Conservation (phyloP, 2,888 invertebrate species). For the Anthrax anthrax region DNA sequence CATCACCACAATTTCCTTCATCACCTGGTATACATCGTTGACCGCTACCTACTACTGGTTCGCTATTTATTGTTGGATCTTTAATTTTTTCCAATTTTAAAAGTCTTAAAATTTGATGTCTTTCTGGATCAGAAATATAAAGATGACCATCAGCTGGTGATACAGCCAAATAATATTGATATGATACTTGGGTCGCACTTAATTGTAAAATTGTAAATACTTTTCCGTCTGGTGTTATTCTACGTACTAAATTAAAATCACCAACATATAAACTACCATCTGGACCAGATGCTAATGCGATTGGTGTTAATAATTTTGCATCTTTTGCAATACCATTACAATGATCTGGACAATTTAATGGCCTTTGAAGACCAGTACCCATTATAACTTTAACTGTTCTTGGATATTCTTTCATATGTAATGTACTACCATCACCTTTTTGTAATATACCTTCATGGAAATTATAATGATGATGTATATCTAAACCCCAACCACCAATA, state of each 20-base stretch:
- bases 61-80: conserved; percentile 71
- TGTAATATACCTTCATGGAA: conserved; percentile 96
- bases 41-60: conserved; percentile 78
- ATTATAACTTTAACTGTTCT: conserved; percentile 81
- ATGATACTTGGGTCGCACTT: conserved; percentile 88
- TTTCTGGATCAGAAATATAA: conserved; percentile 91
- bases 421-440: conserved; percentile 90
- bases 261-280: conserved; percentile 96
- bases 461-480: conserved; percentile 97
- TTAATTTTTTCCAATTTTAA: conserved; percentile 63
- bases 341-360: conserved; percentile 72
- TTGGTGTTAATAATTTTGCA: conserved; percentile 78
- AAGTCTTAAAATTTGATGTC: conserved; percentile 73
- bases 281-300: conserved; percentile 84
- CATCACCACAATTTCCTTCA: conserved; percentile 93
- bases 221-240: conserved; percentile 78
- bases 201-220: conserved; percentile 80
- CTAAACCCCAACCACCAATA: conserved; percentile 94
- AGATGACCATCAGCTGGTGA: conserved; percentile 92
- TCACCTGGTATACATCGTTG: conserved; percentile 90
- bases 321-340: conserved; percentile 77
- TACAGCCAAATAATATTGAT: conserved; percentile 92
- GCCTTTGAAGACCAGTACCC: conserved; percentile 80
- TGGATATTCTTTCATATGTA: conserved; percentile 87
- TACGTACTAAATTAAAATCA: conserved; percentile 86